These are phyloP conservation scores for Chinchilla lanigera DNA, from an alignment of 2,113 vertebrate species.

Conservation along the genomic window DNA sequence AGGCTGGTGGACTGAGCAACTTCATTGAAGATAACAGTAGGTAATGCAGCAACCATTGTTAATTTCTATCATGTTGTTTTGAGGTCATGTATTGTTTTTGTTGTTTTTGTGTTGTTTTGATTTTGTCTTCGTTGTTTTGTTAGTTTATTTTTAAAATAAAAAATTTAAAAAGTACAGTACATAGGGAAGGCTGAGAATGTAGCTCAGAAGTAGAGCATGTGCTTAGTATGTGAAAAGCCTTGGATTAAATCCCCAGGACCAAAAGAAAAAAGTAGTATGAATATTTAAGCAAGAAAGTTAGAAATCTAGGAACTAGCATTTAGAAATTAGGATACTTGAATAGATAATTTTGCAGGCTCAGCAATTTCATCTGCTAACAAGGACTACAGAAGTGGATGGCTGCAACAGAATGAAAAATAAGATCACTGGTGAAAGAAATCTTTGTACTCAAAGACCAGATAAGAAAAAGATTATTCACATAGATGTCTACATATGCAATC, in stretches of 20 bases:
- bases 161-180: background rate
- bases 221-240: background rate
- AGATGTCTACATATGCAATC: background rate
- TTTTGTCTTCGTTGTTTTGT: too few relatives aligned
- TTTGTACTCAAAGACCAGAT: conserved; percentile 1
- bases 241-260: background rate
- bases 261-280: background rate
- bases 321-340: background rate
- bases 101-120: too few relatives aligned
- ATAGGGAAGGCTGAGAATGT: background rate
- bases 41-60: too few relatives aligned
- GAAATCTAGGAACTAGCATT: conserved; percentile 10
- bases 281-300: background rate
- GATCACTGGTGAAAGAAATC: background rate
- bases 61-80: too few relatives aligned
- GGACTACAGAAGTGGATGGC: background rate
- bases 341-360: background rate
- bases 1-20: background rate
- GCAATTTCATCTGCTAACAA: conserved; percentile 1
- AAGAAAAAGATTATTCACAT: background rate
- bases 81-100: too few relatives aligned
- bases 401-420: background rate
- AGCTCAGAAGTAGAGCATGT: background rate
- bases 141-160: too few relatives aligned
- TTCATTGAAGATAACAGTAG: too few relatives aligned